Evolutionary conservation across 1,140 invertebrate species (phyloP).

Genomic region (Conus ventricosus): DNA sequence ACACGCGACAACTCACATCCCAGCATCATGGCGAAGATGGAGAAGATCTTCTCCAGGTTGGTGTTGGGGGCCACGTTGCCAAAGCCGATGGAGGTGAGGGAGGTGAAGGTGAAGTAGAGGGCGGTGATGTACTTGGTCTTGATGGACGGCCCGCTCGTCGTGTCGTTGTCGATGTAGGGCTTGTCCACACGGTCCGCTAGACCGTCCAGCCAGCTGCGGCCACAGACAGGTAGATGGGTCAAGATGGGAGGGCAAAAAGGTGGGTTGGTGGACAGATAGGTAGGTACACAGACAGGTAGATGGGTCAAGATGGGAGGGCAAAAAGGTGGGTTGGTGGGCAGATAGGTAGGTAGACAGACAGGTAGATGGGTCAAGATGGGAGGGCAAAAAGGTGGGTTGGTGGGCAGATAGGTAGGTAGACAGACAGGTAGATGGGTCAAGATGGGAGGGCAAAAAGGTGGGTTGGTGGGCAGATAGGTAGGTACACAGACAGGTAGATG

Average conservation of each 20-base stretch:
- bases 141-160: slow-evolving; percentile 70
- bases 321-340: background rate
- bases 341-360: background rate
- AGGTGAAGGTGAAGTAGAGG: slow-evolving; percentile 97
- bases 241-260: too few species aligned
- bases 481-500: too few species aligned
- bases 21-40: slow-evolving; percentile 76
- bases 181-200: slow-evolving; percentile 79
- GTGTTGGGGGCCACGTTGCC: slow-evolving; percentile 98
- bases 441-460: too few species aligned
- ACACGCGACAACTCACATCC: background rate
- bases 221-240: too few species aligned
- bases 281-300: too few species aligned
- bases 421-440: too few species aligned
- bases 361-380: too few species aligned
- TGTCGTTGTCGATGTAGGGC: slow-evolving; percentile 71
- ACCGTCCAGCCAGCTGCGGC: slow-evolving; percentile 86
- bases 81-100: slow-evolving; percentile 97
- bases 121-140: slow-evolving; percentile 89
- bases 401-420: too few species aligned
- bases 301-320: background rate
- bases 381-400: too few species aligned
- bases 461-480: too few species aligned
- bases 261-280: too few species aligned
- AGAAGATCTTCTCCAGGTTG: slow-evolving; percentile 86